A percentile compares a stretch with the other conserved stretches of the same genome.
Conservation (phyloP, 2,113 vertebrate species). For the Lonchura striata region DNA sequence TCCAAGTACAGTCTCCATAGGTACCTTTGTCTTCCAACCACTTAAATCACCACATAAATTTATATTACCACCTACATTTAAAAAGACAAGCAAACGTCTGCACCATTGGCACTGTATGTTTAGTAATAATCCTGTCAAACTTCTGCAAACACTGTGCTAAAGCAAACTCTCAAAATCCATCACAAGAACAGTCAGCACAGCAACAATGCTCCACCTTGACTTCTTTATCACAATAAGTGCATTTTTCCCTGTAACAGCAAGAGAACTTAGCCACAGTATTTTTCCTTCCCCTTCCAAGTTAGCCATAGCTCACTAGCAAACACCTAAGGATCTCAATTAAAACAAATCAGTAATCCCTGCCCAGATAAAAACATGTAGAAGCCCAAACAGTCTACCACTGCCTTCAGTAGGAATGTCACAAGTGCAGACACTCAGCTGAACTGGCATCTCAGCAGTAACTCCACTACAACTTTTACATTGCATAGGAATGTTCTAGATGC, state of each 20-base stretch:
- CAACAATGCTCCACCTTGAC: background rate
- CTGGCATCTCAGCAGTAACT: background rate
- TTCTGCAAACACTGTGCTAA: background rate
- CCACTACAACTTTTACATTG: background rate
- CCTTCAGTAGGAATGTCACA: background rate
- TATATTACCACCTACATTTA: background rate
- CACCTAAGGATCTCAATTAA: background rate
- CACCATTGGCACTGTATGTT: background rate
- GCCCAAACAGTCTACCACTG: background rate
- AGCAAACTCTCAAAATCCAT: background rate
- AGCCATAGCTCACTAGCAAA: background rate
- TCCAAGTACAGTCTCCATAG: background rate
- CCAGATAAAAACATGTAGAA: background rate
- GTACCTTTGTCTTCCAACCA: background rate
- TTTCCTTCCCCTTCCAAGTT: background rate
- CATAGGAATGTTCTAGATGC: background rate
- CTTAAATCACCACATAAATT: background rate
- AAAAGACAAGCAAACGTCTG: background rate
- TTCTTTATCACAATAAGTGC: background rate
- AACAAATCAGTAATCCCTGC: background rate
- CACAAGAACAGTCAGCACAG: background rate
- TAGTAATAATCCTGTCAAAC: background rate
- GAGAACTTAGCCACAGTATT: background rate
- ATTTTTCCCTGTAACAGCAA: background rate
- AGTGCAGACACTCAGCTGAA: background rate